phyloP scores from a whole-genome alignment of 2,113 vertebrate species.

The Pan troglodytes region NHGRI_mPanTro3-v2.1_pri NC_072408.2:120132001-120132500 shows the following conservation, averaged over 20 bases:
- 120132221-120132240: rapidly evolving
- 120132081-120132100: background rate
- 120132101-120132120: background rate
- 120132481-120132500: too few relatives aligned
- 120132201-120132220: rapidly evolving
- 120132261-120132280: background rate
- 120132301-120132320: conserved; percentile 98
- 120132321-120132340: conserved; percentile 98
- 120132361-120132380: conserved; percentile 93
- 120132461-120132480: background rate
- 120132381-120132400: background rate
- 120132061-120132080: background rate
- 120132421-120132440: rapidly evolving
- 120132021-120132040: background rate
- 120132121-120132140: background rate
- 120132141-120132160: background rate
- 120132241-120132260: background rate
- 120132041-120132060: background rate
- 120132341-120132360: conserved; percentile 95
- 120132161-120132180: too few relatives aligned
- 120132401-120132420: rapidly evolving
- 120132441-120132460: background rate
- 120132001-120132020: rapidly evolving
- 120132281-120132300: conserved; percentile 98
- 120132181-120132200: background rate